phyloP scores from a whole-genome alignment of 2,888 invertebrate genomes.

The Heliconius cydno region DNA sequence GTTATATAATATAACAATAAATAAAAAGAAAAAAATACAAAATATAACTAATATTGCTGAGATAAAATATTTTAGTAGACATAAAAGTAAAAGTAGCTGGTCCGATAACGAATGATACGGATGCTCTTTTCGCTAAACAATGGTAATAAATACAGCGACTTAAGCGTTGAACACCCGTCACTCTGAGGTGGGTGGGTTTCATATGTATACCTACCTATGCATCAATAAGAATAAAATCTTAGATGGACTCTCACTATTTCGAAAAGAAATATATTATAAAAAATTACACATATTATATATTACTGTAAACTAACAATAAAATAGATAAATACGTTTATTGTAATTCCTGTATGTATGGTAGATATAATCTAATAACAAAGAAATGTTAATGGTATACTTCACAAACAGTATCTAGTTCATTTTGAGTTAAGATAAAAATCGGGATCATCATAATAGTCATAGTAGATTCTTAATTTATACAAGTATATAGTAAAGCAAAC shows the following conservation, averaged over 20 bases:
- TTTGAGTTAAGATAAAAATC: too few species aligned
- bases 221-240: not conserved
- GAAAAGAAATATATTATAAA: not conserved
- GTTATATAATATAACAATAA: not conserved
- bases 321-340: too few species aligned
- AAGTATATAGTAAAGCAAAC: not conserved
- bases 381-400: too few species aligned
- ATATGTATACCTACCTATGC: conserved; percentile 47
- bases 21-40: not conserved
- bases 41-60: not conserved
- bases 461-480: not conserved
- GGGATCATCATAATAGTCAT: too few species aligned
- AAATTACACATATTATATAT: too few species aligned
- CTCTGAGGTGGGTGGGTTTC: conserved; percentile 49
- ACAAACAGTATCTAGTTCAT: too few species aligned
- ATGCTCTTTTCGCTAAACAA: conserved; percentile 79
- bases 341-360: too few species aligned
- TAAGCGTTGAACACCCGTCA: conserved; percentile 70
- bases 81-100: conserved; percentile 50
- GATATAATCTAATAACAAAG: too few species aligned
- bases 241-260: not conserved
- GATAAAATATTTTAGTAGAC: conserved; percentile 9
- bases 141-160: conserved; percentile 82
- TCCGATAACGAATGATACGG: conserved; percentile 77
- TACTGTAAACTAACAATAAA: too few species aligned